Evolutionary conservation across 2,888 invertebrate genomes (phyloP).

Genomic region (Unio pictorum): DNA sequence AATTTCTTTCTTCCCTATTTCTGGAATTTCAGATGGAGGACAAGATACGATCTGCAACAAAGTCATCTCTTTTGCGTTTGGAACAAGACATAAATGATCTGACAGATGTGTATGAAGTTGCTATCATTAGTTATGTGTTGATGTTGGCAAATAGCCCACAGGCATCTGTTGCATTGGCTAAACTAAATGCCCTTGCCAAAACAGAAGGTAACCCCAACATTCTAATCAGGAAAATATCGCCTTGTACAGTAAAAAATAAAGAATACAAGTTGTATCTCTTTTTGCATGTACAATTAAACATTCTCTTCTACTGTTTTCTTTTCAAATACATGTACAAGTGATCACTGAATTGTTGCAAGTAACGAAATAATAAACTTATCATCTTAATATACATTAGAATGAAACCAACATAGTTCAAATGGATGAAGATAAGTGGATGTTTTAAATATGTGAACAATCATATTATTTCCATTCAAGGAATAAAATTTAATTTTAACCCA

Average conservation of each 20-base stretch:
- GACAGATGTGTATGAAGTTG: conserved; percentile 56
- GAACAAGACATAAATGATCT: conserved; percentile 53
- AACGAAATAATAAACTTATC: too few species aligned
- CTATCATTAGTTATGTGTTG: conserved; percentile 62
- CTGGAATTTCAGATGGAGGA: conserved; percentile 10
- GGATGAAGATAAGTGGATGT: too few species aligned
- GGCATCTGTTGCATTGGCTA: conserved; percentile 24
- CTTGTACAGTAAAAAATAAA: not conserved
- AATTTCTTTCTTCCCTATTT: not conserved
- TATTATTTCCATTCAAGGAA: too few species aligned
- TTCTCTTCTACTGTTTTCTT: too few species aligned
- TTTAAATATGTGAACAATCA: too few species aligned
- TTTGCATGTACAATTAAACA: too few species aligned
- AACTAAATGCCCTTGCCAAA: conserved; percentile 40
- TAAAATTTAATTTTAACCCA: too few species aligned
- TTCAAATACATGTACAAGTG: too few species aligned
- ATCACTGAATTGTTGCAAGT: too few species aligned
- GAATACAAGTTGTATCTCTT: too few species aligned
- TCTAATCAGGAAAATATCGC: not conserved
- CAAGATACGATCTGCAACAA: conserved; percentile 17
- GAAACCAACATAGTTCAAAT: too few species aligned
- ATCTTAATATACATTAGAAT: too few species aligned
- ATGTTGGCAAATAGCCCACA: conserved; percentile 43
- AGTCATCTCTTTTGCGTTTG: conserved; percentile 60
- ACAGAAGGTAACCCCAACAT: conserved; percentile 24